Percentiles rank a stretch among this genome's conserved stretches.
Conservation (phyloP, 2,797 vertebrate genomes). For the Periophthalmus magnuspinnatus region DNA sequence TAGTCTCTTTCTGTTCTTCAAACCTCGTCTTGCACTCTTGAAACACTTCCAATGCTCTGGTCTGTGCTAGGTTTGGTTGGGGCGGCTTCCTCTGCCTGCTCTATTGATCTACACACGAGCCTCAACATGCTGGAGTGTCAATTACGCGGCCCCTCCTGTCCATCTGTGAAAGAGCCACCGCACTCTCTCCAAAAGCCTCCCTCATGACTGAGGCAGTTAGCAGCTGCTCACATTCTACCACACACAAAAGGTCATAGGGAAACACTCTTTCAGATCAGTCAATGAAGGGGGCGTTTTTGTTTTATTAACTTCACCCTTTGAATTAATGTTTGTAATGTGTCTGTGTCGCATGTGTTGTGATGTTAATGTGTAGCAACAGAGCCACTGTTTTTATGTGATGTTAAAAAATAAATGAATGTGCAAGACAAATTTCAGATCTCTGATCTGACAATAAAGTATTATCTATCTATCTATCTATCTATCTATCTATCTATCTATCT, state of each 20-base stretch:
- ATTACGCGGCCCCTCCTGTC: constrained; percentile 67
- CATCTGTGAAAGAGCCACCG: constrained; percentile 60
- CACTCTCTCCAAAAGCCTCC: constrained; percentile 49
- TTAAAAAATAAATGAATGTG: no score
- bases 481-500: no score
- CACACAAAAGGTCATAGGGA: constrained; percentile 39
- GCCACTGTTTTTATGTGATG: no score
- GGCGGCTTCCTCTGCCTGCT: constrained; percentile 51
- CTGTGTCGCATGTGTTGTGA: no score
- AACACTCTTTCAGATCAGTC: constrained; percentile 38
- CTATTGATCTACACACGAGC: constrained; percentile 71
- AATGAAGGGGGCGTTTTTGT: not conserved
- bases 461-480: no score
- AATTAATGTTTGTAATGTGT: no score
- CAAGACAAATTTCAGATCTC: no score
- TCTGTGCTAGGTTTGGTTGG: constrained; percentile 57
- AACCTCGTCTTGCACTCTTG: constrained; percentile 27
- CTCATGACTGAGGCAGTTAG: constrained; percentile 34
- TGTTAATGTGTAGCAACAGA: no score
- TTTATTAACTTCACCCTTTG: not conserved
- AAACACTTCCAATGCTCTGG: constrained; percentile 30
- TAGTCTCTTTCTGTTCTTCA: constrained; percentile 22
- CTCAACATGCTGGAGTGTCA: constrained; percentile 71
- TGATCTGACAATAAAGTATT: no score
- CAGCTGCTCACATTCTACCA: constrained; percentile 49